Evolutionary conservation across 2,113 vertebrate genomes (phyloP).

Genomic region (Chaetodon trifascialis): DNA sequence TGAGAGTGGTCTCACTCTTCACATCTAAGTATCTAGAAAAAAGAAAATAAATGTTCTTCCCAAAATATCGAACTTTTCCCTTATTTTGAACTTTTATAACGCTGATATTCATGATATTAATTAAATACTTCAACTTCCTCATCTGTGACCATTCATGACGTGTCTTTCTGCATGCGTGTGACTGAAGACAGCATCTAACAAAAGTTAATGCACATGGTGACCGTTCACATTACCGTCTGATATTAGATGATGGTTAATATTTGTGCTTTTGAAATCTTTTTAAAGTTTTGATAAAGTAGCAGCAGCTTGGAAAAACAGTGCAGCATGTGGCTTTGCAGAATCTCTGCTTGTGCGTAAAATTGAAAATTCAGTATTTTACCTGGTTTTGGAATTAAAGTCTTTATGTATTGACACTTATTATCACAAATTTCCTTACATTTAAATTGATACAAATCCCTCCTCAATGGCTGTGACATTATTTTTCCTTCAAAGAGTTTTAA

Average conservation of each 20-base stretch:
- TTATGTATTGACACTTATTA: too few species aligned
- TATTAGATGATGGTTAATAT: neutral
- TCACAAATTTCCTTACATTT: neutral
- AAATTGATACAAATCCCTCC: neutral
- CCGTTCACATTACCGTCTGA: neutral
- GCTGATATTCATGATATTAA: neutral
- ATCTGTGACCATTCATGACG: neutral
- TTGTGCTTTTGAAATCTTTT: constrained; percentile 13
- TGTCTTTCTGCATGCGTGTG: neutral
- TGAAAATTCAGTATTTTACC: too few species aligned
- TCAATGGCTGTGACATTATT: neutral
- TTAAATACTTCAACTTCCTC: neutral
- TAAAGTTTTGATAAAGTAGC: neutral
- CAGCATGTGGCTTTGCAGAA: neutral
- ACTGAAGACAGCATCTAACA: neutral
- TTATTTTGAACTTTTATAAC: neutral
- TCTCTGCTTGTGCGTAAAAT: neutral
- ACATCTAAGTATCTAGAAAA: neutral
- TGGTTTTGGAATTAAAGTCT: too few species aligned
- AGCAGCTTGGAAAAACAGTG: neutral
- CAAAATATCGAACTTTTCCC: neutral
- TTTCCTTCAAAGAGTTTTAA: neutral
- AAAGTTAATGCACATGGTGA: neutral
- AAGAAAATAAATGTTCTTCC: too few species aligned
- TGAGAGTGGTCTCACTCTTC: neutral